These are phyloP conservation scores for Takifugu rubripes DNA, from an alignment of 2,797 vertebrate species.

Conservation along the genomic window DNA sequence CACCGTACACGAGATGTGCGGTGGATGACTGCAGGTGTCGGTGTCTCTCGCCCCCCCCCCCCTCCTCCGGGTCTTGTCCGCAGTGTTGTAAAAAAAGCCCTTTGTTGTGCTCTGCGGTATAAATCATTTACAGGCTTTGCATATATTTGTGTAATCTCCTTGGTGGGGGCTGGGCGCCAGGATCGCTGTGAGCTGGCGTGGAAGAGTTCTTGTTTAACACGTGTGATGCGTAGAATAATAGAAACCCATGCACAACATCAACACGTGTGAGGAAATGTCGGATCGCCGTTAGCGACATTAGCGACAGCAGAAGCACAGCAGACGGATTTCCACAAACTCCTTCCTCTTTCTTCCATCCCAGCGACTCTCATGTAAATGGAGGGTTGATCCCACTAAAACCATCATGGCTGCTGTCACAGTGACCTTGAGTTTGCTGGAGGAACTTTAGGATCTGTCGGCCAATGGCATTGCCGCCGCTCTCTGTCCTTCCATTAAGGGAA, in stretches of 20 bases:
- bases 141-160: slow-evolving; percentile 77
- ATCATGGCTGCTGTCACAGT: slow-evolving; percentile 25
- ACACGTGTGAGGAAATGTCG: slow-evolving; percentile 23
- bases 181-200: slow-evolving; percentile 54
- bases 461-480: slow-evolving; percentile 3
- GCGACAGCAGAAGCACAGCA: too few relatives aligned
- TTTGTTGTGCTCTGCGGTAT: slow-evolving; percentile 73
- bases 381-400: slow-evolving; percentile 42
- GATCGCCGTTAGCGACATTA: neutral
- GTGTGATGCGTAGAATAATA: slow-evolving; percentile 16
- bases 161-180: slow-evolving; percentile 62
- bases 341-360: slow-evolving; percentile 8
- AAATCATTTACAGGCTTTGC: slow-evolving; percentile 78
- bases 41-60: slow-evolving; percentile 29
- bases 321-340: too few relatives aligned
- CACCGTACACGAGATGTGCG: slow-evolving; percentile 8
- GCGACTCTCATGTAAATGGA: slow-evolving; percentile 35
- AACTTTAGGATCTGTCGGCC: slow-evolving; percentile 28
- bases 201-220: slow-evolving; percentile 29
- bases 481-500: slow-evolving; percentile 35
- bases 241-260: slow-evolving; percentile 35
- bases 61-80: slow-evolving; percentile 34
- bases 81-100: slow-evolving; percentile 54
- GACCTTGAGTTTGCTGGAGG: slow-evolving; percentile 41
- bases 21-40: slow-evolving; percentile 41